phyloP scores from a whole-genome alignment of 2,797 vertebrate genomes.

The Gymnocypris eckloni region DNA sequence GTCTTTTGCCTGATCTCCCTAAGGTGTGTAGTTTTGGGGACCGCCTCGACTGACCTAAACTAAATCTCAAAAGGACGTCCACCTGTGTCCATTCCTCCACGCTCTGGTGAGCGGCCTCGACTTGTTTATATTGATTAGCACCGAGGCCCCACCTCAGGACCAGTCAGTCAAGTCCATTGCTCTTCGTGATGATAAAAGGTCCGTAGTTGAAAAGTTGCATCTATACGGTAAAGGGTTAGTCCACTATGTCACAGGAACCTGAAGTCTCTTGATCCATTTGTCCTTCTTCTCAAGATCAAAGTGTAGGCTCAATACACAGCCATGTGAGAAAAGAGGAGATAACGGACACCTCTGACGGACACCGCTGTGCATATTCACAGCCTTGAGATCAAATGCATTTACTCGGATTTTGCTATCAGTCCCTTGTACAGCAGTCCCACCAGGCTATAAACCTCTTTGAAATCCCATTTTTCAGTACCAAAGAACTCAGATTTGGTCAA shows the following conservation, averaged over 20 bases:
- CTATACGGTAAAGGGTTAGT: too few species aligned
- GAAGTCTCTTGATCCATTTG: background rate
- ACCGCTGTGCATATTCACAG: background rate
- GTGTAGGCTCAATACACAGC: background rate
- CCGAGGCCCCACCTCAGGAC: too few species aligned
- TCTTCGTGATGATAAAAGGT: background rate
- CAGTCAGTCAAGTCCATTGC: too few species aligned
- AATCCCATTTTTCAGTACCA: background rate
- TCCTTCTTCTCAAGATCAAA: slow-evolving; percentile 1
- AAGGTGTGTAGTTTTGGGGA: too few species aligned
- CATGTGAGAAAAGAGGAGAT: background rate
- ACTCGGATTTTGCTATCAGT: fast-evolving
- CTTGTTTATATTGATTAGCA: too few species aligned
- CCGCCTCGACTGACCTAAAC: too few species aligned
- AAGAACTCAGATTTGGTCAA: background rate
- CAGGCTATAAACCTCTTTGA: background rate
- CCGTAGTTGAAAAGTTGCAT: too few species aligned
- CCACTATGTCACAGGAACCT: background rate
- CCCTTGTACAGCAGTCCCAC: background rate
- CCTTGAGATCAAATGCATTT: background rate
- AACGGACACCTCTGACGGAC: background rate
- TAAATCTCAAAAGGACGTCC: too few species aligned
- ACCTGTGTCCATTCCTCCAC: too few species aligned
- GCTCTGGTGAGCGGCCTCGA: too few species aligned
- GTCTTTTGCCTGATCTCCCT: too few species aligned